phyloP scores from a whole-genome alignment of 1,140 invertebrate species.

The Hypsibius dujardini region DNA sequence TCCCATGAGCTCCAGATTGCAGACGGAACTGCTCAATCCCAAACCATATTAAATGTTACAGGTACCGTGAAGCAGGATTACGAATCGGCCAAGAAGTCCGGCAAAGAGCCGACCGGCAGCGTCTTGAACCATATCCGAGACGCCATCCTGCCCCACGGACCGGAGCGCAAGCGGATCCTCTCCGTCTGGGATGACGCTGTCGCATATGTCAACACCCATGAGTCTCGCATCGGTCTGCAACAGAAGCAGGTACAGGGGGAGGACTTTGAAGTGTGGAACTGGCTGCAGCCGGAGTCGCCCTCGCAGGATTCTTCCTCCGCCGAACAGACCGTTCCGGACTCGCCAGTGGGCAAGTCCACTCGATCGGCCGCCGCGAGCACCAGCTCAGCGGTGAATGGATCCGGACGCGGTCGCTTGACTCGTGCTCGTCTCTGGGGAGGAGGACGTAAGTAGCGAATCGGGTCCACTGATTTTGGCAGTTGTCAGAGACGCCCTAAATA shows the following conservation, averaged over 20 bases:
- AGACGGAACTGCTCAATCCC: background rate
- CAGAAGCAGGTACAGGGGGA: constrained; percentile 68
- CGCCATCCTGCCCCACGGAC: background rate
- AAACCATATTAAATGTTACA: background rate
- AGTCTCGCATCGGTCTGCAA: constrained; percentile 70
- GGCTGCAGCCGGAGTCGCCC: too few relatives aligned
- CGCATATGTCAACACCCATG: constrained; percentile 33
- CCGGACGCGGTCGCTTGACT: too few relatives aligned
- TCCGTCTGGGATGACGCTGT: constrained; percentile 3
- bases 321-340: too few relatives aligned
- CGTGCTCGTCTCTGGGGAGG: too few relatives aligned
- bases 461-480: too few relatives aligned
- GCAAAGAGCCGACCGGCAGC: background rate
- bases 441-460: too few relatives aligned
- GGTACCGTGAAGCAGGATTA: background rate
- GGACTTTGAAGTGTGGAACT: constrained; percentile 72
- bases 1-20: background rate
- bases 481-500: too few relatives aligned
- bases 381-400: too few relatives aligned
- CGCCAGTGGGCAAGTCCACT: too few relatives aligned
- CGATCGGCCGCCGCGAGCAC: too few relatives aligned
- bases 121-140: background rate
- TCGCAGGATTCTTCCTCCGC: too few relatives aligned
- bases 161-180: background rate
- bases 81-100: background rate